Percentiles rank a stretch among this genome's conserved stretches.
These are phyloP conservation scores for Pleuronectes platessa DNA, from an alignment of 2,113 vertebrate genomes.

Conservation along the genomic window DNA sequence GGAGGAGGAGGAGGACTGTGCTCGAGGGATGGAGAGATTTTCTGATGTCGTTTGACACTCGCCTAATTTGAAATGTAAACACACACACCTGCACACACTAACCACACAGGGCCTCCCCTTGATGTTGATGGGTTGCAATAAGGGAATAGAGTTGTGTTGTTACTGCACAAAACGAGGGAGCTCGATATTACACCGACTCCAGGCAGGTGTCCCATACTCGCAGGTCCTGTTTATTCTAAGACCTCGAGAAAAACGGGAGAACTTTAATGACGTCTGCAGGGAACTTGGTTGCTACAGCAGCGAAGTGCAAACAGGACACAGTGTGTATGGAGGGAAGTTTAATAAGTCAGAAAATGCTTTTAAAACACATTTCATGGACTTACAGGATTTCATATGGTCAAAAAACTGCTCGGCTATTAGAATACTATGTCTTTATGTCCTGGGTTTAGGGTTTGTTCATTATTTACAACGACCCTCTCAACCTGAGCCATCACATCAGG, in stretches of 20 bases:
- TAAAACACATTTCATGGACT: too few species aligned
- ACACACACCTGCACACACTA: slow-evolving; percentile 2
- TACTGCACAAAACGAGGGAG: slow-evolving; percentile 12
- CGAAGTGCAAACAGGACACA: neutral
- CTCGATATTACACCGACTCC: slow-evolving; percentile 29
- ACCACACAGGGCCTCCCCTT: neutral
- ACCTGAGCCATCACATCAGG: too few species aligned
- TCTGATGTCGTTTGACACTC: slow-evolving; percentile 46
- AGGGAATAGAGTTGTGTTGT: slow-evolving; percentile 34
- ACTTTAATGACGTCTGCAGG: slow-evolving; percentile 60
- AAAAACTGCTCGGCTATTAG: too few species aligned
- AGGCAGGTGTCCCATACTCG: slow-evolving; percentile 27
- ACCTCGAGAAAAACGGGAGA: slow-evolving; percentile 10
- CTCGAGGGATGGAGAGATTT: slow-evolving; percentile 23
- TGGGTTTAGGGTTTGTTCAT: too few species aligned
- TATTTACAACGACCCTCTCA: too few species aligned
- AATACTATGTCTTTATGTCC: too few species aligned
- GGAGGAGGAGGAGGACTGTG: neutral
- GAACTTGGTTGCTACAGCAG: slow-evolving; percentile 13
- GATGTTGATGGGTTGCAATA: slow-evolving; percentile 2
- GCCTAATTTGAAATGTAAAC: slow-evolving; percentile 46
- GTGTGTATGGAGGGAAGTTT: neutral
- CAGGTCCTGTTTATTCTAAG: slow-evolving; percentile 18
- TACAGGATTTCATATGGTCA: too few species aligned
- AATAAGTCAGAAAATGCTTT: neutral